Base-by-base conservation (phyloP, 2,113 vertebrate genomes). In the Sylvietta virens region DNA sequence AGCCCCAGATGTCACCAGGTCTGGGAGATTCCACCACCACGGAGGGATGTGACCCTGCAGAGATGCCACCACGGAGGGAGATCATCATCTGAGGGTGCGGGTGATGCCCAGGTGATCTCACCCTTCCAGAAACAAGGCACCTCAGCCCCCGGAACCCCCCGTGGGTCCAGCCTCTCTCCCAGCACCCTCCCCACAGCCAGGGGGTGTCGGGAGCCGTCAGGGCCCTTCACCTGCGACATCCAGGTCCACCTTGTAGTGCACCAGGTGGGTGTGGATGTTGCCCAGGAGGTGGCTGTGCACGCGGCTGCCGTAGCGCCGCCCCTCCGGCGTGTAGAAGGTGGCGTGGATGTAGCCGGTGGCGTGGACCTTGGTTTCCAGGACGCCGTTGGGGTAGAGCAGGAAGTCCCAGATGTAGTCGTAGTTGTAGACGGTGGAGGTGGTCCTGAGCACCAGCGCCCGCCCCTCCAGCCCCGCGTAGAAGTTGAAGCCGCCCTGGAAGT, bases 381-480 rank as follows among this genome's bases (percentile, higher is more conserved):
- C 98, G 1, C 99, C 99, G 8, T 99, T 99, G 77, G 98, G 98
- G 95, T 99, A 98, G 95, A 99, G 98, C 61, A 98, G 45, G 90
- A 99, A 98, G 94, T 99, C 99, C 99, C 99, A 99, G 95, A 99
- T 98, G 93, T 99, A 99, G 92, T 99, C 99, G 0, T 99, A 99
- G 95, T 99, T 99, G 96, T 99, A 99, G 94, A 99, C 99, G 0
- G 99, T 99, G 3, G 99, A 98, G 4, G 98, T 99, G 4, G 99
- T 98, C 57, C 99, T 97, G 58, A 99, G 40, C 60, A 99, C 98
- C 64, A 99, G 96, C 12, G 98, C 98, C 1, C 97, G 98, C 26
- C 98, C 99, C 79, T 98, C 97, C 48, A 99, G 94, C 5, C 99
- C 99, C 0, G 95, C 99, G 0, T 98, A 99, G 97, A 99, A 99